Base-by-base conservation (phyloP, 2,888 invertebrate species). In the Andrena camellia region DNA sequence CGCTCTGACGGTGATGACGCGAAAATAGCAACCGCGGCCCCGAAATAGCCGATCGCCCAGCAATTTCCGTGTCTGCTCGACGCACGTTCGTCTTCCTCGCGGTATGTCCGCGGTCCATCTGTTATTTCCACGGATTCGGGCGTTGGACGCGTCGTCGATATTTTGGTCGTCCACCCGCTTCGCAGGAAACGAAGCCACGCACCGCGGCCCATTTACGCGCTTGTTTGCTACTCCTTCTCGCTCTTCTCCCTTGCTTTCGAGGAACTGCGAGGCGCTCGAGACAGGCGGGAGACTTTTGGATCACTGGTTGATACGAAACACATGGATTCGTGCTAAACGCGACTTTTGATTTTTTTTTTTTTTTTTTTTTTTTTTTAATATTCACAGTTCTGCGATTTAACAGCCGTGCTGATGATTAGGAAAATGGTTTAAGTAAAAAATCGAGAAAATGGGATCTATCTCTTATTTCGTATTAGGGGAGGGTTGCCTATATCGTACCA, bases 41-140 rank as follows among this genome's bases (percentile, higher is more conserved):
- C n/a, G 54, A 87, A 87, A 87, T 87, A 87, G 20, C 63, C 13
- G 29, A 20, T 57, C 57, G 57, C 17, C 8, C 50, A 23, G 42
- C 29, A 78, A 82, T 87, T 87, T 85, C 85, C 83, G 81, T 48
- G 77, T 86, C 67, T 42, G 48, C 17, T 8, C n/a, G 42, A 62
- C 35, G 60, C 17, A n/a, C 66, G 57, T 33, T 29, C 10, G 67
- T 48, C 71, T 52, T 29, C 50, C 8, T 76, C 26, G 13, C 52
- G n/a, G 57, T 63, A 62, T 8, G 33, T 1, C 68, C n/a, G 13
- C 64, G 68, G 78, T 26, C 81, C 75, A 63, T 75, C 77, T 31
- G 71, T 81, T 83, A 86, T 85, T 86, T 73, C 23, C 62, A 75
- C 17, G n/a, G 52, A 33, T 17, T 6, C 57, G 26, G 35, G 0